A percentile compares a stretch with the other conserved stretches of the same genome.
phyloP scores from a whole-genome alignment of 2,113 vertebrate species.

The Thermophis baileyi region DNA sequence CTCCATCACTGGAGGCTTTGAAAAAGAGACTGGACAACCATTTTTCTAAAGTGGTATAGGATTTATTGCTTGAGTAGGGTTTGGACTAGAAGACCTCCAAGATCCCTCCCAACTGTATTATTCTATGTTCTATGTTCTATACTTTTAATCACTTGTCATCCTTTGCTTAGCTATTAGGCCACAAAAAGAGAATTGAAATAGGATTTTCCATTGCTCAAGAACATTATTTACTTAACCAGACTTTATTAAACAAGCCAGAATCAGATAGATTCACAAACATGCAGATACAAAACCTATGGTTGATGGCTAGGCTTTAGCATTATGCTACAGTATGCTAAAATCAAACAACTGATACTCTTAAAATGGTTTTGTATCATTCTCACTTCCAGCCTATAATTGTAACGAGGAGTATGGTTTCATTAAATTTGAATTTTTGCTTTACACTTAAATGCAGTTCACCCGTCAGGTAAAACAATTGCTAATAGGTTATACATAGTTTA shows the following conservation, averaged over 20 bases:
- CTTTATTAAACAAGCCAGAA: neutral
- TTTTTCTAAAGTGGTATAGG: neutral
- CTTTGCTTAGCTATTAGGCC: neutral
- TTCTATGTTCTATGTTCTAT: neutral
- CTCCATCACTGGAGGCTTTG: neutral
- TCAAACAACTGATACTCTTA: neutral
- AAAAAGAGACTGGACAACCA: neutral
- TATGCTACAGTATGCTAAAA: neutral
- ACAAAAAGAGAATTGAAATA: neutral
- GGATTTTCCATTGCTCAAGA: neutral
- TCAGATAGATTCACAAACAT: neutral
- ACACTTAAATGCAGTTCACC: neutral
- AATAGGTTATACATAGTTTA: neutral
- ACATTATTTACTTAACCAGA: neutral
- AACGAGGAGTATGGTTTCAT: neutral
- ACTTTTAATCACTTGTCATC: neutral
- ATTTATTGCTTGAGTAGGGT: neutral
- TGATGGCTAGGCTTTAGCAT: neutral
- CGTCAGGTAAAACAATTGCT: neutral
- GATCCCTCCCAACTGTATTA: neutral
- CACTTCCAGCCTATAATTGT: neutral
- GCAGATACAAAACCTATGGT: neutral
- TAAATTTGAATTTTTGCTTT: neutral
- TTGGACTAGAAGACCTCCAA: neutral
- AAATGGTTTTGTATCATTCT: neutral